Conservation (phyloP, 2,797 vertebrate genomes). For the Tenualosa thibaudeaui region DNA sequence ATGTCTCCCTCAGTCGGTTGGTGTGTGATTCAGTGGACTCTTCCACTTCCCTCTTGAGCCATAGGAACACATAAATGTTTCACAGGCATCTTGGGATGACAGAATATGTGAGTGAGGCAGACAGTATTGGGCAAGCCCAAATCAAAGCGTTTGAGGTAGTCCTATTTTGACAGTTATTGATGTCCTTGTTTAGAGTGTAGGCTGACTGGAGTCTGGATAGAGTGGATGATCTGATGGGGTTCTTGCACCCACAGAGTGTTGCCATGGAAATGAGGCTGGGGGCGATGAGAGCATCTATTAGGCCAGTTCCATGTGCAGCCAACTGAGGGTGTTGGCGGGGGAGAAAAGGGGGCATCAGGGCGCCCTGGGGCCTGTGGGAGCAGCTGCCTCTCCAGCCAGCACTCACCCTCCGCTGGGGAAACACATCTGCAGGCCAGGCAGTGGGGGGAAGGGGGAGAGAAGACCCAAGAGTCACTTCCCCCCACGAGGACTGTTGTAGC, state of each 20-base stretch:
- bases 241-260: slow-evolving; percentile 54
- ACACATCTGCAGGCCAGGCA: slow-evolving; percentile 59
- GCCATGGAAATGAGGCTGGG: slow-evolving; percentile 60
- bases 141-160: background rate
- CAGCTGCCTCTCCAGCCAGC: slow-evolving; percentile 61
- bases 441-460: background rate
- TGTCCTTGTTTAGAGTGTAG: slow-evolving; percentile 10
- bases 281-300: slow-evolving; percentile 61
- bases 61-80: background rate
- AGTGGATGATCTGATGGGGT: background rate
- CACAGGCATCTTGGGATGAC: background rate
- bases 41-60: background rate
- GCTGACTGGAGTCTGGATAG: background rate
- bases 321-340: slow-evolving; percentile 41
- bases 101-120: background rate
- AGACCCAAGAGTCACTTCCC: background rate
- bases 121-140: background rate
- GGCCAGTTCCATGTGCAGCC: slow-evolving; percentile 57
- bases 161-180: slow-evolving; percentile 13
- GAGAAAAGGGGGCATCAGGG: slow-evolving; percentile 28
- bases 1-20: background rate
- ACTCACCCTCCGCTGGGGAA: slow-evolving; percentile 29
- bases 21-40: background rate
- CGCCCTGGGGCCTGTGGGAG: slow-evolving; percentile 45
- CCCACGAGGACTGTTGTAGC: background rate